Percentiles rank a stretch among this genome's conserved stretches.
phyloP scores from a whole-genome alignment of 2,113 vertebrate genomes.

The cattle (Bos taurus) region DNA sequence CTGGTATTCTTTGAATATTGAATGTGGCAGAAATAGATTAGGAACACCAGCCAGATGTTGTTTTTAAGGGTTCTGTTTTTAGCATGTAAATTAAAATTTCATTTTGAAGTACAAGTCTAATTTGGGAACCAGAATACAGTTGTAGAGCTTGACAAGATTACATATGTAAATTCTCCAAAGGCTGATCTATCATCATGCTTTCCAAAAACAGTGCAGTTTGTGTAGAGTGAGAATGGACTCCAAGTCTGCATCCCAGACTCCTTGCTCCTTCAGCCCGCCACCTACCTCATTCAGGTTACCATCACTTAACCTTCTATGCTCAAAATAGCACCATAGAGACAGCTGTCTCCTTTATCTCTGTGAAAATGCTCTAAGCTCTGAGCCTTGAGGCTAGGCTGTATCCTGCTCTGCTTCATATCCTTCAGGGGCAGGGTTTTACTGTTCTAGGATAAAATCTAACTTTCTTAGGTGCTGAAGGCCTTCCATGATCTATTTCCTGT shows the following conservation, averaged over 20 bases:
- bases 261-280: neutral
- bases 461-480: neutral
- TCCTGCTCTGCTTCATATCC: neutral
- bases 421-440: neutral
- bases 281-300: neutral
- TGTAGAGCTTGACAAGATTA: conserved; percentile 67
- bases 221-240: conserved; percentile 10
- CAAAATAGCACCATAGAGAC: neutral
- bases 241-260: neutral
- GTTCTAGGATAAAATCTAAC: neutral
- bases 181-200: conserved; percentile 42
- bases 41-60: conserved; percentile 71
- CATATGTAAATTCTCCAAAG: conserved; percentile 61
- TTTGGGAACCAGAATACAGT: conserved; percentile 68
- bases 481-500: neutral
- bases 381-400: neutral
- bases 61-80: conserved; percentile 70
- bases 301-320: neutral
- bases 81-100: conserved; percentile 70
- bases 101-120: conserved; percentile 66
- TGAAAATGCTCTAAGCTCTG: neutral
- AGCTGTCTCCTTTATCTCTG: neutral
- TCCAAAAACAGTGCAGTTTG: neutral
- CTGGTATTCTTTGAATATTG: conserved; percentile 52
- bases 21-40: conserved; percentile 58